phyloP scores from a whole-genome alignment of 1,140 invertebrate genomes.

The Hypsibius dujardini region DNA sequence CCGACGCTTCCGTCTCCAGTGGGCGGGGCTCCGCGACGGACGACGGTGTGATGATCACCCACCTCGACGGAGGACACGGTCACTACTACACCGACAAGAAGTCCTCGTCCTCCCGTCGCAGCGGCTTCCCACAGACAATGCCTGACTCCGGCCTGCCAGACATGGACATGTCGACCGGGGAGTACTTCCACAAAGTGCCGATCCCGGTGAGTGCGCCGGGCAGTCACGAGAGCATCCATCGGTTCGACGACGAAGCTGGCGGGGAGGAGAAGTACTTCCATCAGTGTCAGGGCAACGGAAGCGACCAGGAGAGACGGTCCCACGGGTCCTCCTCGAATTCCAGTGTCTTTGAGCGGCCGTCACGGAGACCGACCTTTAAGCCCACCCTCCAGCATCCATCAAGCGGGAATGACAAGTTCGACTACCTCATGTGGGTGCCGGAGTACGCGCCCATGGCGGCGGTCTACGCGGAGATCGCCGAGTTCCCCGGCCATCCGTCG shows the following conservation, averaged over 20 bases:
- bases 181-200: slow-evolving; percentile 34
- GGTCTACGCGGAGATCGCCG: slow-evolving; percentile 88
- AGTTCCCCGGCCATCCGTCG: slow-evolving; percentile 76
- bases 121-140: background rate
- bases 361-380: no score
- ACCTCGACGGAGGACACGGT: background rate
- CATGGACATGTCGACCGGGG: slow-evolving; percentile 89
- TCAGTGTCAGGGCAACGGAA: slow-evolving; percentile 34
- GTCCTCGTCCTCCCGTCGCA: slow-evolving; percentile 28
- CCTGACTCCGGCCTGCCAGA: slow-evolving; percentile 37
- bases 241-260: slow-evolving; percentile 65
- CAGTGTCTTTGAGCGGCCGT: background rate
- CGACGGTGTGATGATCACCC: slow-evolving; percentile 41
- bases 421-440: slow-evolving; percentile 88
- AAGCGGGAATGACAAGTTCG: slow-evolving; percentile 64
- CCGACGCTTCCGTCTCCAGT: slow-evolving; percentile 51
- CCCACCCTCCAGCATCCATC: no score
- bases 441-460: slow-evolving; percentile 77
- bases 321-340: background rate
- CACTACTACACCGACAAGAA: slow-evolving; percentile 65
- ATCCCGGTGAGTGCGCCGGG: slow-evolving; percentile 32
- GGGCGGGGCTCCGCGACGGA: slow-evolving; percentile 85
- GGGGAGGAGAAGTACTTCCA: slow-evolving; percentile 66
- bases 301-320: slow-evolving; percentile 38
- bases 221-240: slow-evolving; percentile 56